Percentiles rank a stretch among this genome's conserved stretches.
Conservation (phyloP, 2,888 invertebrate genomes). For the Drosophila merina region DNA sequence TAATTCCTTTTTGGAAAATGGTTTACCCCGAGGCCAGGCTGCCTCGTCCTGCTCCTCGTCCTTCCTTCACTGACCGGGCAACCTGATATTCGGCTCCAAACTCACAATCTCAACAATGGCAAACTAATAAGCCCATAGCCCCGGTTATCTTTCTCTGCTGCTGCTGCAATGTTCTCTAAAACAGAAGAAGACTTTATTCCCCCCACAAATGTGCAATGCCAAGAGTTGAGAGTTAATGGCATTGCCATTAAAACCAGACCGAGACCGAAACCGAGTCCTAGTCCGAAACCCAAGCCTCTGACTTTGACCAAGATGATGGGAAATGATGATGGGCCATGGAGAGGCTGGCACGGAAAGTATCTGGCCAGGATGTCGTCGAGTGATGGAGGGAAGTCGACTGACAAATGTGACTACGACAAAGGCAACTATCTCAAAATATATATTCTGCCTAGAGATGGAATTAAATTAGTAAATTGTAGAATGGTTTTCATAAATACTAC, state of each 20-base stretch:
- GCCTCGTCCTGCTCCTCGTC: slow-evolving; percentile 13
- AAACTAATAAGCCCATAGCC: slow-evolving; percentile 65
- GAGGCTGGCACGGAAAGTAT: slow-evolving; percentile 7
- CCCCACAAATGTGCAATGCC: slow-evolving; percentile 34
- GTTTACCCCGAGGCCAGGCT: slow-evolving; percentile 37
- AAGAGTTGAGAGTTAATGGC: slow-evolving; percentile 52
- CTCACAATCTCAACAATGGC: slow-evolving; percentile 63
- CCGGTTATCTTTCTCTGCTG: slow-evolving; percentile 16
- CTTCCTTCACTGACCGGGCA: slow-evolving; percentile 33
- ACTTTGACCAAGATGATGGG: slow-evolving; percentile 25
- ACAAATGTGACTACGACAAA: slow-evolving; percentile 55
- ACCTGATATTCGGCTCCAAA: slow-evolving; percentile 62
- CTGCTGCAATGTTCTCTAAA: slow-evolving; percentile 8
- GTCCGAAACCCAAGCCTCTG: slow-evolving; percentile 3
- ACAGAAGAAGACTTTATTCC: slow-evolving; percentile 16
- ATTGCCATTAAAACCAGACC: slow-evolving; percentile 44
- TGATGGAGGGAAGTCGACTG: slow-evolving; percentile 13
- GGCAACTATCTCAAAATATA: slow-evolving; percentile 74
- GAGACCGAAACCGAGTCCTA: neutral
- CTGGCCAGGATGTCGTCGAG: slow-evolving; percentile 12
- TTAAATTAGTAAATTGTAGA: neutral
- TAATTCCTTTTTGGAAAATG: slow-evolving; percentile 48
- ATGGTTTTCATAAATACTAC: too few species aligned
- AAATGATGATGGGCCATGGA: slow-evolving; percentile 14
- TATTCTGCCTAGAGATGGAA: slow-evolving; percentile 20